Evolutionary conservation across 2,797 vertebrate genomes (phyloP), one percentile per base, ranked within the genome.

Genomic region (Miichthys miiuy): DNA sequence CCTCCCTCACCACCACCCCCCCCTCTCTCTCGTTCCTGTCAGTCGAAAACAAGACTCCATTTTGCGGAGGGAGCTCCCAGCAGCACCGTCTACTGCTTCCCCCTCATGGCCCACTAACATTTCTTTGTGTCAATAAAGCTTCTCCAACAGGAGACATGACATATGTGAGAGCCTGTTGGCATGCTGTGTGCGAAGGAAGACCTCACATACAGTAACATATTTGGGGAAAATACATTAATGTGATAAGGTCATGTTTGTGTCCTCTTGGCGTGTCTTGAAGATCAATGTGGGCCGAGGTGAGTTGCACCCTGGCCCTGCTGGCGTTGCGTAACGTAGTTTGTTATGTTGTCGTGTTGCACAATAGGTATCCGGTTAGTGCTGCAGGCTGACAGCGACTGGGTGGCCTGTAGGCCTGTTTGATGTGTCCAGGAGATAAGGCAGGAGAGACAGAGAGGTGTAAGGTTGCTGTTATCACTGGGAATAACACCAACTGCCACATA

Each of bases 1-100:
- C 25, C 7, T 8, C 48, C 18, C 20, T 11, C 6, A 12, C 63
- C 61, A 23, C 46, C 52, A 11, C 55, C 50, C 44, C 16, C 7
- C 21, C 13, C 6, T 46, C 38, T 34, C n/a, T 23, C 51, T 30
- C 66, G 14, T 69, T 80, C 66, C 82, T 84, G 87, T 88, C 86
- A 77, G 80, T 89, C 38, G 62, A 90, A 89, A 89, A 87, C 83
- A 88, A 88, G 88, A 88, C 87, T 91, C 86, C 86, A 92, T 91
- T 93, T 94, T 92, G 88, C 76, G 2, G n/a, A 44, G 75, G 48
- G 65, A 80, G 75, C 79, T 90, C 76, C 76, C 68, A 62, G 83
- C 75, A 74, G 83, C 71, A 68, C 72, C 12, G 18, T 64, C 48
- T 42, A 20, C 77, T 70, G 62, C 78, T 68, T 71, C 80, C 72